Evolutionary conservation across 1,140 invertebrate genomes (phyloP).

Genomic region (Philotrypesis tridentata): DNA sequence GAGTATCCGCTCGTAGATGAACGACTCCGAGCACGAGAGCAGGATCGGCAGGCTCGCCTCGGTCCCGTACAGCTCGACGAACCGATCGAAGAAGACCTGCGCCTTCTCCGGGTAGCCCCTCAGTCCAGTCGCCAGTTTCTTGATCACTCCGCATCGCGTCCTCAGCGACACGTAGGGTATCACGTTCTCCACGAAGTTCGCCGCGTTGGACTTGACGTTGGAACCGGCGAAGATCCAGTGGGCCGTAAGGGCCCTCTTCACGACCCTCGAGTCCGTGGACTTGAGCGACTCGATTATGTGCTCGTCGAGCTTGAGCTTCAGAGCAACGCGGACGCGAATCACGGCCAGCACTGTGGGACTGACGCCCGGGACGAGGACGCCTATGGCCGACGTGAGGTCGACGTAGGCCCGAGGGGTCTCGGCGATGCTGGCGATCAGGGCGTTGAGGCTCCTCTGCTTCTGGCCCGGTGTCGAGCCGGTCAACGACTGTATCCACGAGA

Average conservation of each 20-base stretch:
- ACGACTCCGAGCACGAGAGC: background rate
- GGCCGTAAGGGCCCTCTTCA: background rate
- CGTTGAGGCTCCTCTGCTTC: constrained; percentile 19
- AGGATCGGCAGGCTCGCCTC: background rate
- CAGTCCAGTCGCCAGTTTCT: background rate
- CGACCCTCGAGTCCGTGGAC: background rate
- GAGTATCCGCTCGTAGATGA: background rate
- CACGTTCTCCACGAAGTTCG: constrained; percentile 2
- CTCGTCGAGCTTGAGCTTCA: background rate
- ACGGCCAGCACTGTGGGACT: background rate
- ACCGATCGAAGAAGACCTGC: constrained; percentile 8
- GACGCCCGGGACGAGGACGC: background rate
- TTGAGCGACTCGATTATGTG: background rate
- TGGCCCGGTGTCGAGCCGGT: background rate
- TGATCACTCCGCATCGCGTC: background rate
- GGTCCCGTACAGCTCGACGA: background rate
- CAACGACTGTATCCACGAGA: background rate
- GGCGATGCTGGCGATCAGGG: background rate
- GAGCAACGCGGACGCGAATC: background rate
- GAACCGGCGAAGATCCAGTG: constrained; percentile 25
- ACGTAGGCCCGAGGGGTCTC: background rate
- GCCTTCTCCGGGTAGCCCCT: background rate
- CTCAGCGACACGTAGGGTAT: background rate
- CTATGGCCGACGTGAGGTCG: background rate
- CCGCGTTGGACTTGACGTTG: background rate